Evolutionary conservation across 2,797 vertebrate species (phyloP).

Genomic region (Platalea minor): DNA sequence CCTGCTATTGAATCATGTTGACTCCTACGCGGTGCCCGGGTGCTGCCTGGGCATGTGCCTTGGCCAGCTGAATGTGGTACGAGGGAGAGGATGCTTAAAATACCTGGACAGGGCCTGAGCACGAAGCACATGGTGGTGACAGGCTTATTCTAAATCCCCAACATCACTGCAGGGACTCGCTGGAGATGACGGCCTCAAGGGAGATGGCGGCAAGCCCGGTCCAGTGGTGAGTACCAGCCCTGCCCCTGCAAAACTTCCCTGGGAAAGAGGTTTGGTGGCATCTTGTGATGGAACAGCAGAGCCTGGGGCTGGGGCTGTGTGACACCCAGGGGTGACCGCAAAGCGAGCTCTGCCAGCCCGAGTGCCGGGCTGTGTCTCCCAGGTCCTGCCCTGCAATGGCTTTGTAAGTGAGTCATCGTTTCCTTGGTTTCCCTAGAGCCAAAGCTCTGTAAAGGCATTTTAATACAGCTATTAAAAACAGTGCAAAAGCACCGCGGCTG

Average conservation of each 20-base stretch:
- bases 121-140: fast-evolving
- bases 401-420: background rate
- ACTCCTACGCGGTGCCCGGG: fast-evolving
- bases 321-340: background rate
- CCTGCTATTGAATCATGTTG: fast-evolving
- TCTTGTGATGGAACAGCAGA: background rate
- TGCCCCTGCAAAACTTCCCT: background rate
- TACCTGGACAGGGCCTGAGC: background rate
- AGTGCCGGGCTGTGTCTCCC: fast-evolving
- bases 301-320: background rate
- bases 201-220: slow-evolving; percentile 77
- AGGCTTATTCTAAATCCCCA: background rate
- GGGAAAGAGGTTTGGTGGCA: background rate
- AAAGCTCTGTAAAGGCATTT: background rate
- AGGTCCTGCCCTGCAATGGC: background rate
- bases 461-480: background rate
- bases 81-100: background rate
- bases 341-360: background rate
- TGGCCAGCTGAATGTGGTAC: fast-evolving
- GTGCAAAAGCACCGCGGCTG: fast-evolving
- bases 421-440: background rate
- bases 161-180: slow-evolving; percentile 71
- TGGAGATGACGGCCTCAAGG: slow-evolving; percentile 77
- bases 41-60: background rate
- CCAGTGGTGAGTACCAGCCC: slow-evolving; percentile 66